These are phyloP conservation scores for Aplysina aerophoba DNA, from an alignment of 37 sponge, comb jelly and placozoan species.

Conservation along the genomic window DNA sequence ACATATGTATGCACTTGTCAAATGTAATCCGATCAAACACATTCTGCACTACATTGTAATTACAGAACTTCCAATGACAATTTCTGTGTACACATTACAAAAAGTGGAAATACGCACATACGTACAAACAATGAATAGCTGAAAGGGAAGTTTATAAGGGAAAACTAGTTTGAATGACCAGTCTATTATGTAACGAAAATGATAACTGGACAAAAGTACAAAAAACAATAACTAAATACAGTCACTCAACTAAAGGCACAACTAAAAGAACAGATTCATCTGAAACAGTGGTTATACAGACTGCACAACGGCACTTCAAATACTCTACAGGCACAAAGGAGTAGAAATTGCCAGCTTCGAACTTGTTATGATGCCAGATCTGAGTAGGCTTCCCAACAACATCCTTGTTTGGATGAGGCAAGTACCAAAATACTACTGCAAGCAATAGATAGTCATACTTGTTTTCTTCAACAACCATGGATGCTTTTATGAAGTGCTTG, in stretches of 20 bases:
- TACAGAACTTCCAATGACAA: no score
- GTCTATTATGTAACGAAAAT: no score
- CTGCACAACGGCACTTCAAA: not conserved
- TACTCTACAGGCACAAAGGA: slow-evolving; percentile 6
- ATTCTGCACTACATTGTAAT: no score
- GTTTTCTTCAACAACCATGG: not conserved
- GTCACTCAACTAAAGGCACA: slow-evolving; percentile 12
- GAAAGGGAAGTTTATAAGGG: no score
- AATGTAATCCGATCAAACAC: no score
- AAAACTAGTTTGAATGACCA: no score
- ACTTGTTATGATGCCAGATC: not conserved
- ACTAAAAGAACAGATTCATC: not conserved
- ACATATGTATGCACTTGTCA: no score
- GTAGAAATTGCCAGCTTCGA: not conserved
- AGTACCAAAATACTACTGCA: slow-evolving; percentile 4
- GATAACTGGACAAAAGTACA: no score
- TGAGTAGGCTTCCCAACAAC: slow-evolving; percentile 5
- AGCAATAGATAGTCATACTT: not conserved
- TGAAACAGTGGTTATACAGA: not conserved
- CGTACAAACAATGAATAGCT: no score
- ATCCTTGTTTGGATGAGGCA: slow-evolving; percentile 8
- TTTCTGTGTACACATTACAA: no score
- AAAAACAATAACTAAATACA: no score
- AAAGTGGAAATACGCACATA: no score
- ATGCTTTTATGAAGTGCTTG: not conserved